Evolutionary conservation across 2,113 vertebrate species (phyloP).

Genomic region (Nothoprocta pentlandii): DNA sequence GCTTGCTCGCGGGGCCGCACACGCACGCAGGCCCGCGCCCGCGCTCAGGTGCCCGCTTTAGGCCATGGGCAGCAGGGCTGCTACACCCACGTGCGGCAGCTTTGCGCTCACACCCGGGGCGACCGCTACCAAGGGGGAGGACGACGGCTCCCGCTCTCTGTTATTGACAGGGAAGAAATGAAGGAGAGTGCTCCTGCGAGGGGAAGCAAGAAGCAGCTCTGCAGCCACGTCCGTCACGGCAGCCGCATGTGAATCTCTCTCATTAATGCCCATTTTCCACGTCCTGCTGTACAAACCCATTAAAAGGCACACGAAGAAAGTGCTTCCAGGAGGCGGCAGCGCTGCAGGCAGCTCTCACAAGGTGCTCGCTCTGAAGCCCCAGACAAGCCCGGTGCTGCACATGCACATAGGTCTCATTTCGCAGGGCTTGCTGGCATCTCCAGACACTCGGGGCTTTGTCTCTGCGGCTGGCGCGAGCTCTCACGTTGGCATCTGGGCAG

Average conservation of each 20-base stretch:
- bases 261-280: background rate
- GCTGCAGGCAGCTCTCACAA: background rate
- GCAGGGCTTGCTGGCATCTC: background rate
- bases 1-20: background rate
- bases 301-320: background rate
- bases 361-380: background rate
- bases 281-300: background rate
- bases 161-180: background rate
- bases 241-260: background rate
- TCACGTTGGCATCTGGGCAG: background rate
- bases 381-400: background rate
- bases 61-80: background rate
- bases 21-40: background rate
- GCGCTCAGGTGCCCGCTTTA: background rate
- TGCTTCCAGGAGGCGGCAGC: background rate
- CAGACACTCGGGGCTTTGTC: constrained; percentile 1
- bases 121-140: background rate
- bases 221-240: fast-evolving
- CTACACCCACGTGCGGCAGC: background rate
- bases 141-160: background rate
- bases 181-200: background rate
- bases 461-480: constrained; percentile 30
- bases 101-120: background rate
- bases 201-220: background rate
- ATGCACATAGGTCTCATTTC: background rate